Evolutionary conservation across 2,113 vertebrate species (phyloP), one percentile per base, ranked within the genome.

Genomic region (Thymallus thymallus): DNA sequence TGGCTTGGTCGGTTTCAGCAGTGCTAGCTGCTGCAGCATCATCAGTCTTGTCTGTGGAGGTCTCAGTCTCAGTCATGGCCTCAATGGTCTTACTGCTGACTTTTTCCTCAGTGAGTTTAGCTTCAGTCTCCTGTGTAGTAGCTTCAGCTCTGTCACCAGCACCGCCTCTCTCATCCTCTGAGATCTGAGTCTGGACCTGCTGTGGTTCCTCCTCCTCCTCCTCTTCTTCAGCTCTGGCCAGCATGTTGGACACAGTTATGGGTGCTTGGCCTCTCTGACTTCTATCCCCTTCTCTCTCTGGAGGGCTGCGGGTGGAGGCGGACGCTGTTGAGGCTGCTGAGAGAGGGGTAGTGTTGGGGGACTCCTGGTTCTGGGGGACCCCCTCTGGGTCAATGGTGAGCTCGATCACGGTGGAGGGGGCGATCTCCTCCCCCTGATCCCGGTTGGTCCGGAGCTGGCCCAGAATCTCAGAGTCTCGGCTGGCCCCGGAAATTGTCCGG

Each of bases 401-500:
- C 55, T 93, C 92, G 14, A 88, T 82, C 76, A 91, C 89, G 3
- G 85, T 93, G 20, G 91, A 93, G 12, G 92, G 93, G 51, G 85
- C 81, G 0, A 45, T 76, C 78, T 91, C 85, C 45, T 90, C 90
- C n/a, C 70, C 68, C 62, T 85, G 32, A 1, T 87, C 70, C 71
- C 94, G 76, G 74, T 91, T 88, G 69, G 86, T 30, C 65, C 69
- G 6, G 60, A 41, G 35, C 35, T 41, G 35, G 9, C 86, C 13
- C 80, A 73, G 72, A 48, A 58, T 77, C 84, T 93, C 91, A 7
- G 83, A 75, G 76, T 89, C 91, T 12, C 87, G 87, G 74, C 90
- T 93, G 79, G 79, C 68, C 10, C 90, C 94, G 73, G 93, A 94
- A 48, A 96, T 63, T 1, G 94, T 94, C 81, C 91, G 92, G 81